Conservation (phyloP, 1,140 invertebrate genomes). For the Drosophila tani region DNA sequence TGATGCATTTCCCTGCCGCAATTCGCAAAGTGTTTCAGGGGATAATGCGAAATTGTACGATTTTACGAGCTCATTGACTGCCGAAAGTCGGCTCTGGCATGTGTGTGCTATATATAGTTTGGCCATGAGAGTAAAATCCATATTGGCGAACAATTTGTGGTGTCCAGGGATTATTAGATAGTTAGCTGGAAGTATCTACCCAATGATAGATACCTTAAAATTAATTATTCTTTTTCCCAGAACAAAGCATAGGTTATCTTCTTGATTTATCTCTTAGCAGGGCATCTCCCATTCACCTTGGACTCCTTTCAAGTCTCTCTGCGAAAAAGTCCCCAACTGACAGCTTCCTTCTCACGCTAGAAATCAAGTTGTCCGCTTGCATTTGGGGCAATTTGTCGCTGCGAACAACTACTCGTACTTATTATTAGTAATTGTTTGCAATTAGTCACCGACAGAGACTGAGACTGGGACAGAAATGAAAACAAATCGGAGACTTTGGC, state of each 20-base stretch:
- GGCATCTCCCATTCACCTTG: neutral
- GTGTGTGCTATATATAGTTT: neutral
- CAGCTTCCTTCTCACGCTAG: slow-evolving; percentile 41
- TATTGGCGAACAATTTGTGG: neutral
- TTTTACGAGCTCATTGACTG: slow-evolving; percentile 24
- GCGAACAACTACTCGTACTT: slow-evolving; percentile 32
- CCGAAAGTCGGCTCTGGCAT: slow-evolving; percentile 4
- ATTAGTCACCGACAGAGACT: slow-evolving; percentile 44
- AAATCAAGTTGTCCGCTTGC: slow-evolving; percentile 44
- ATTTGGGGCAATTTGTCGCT: slow-evolving; percentile 35
- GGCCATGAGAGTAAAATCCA: neutral
- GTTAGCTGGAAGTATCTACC: neutral
- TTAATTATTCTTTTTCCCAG: neutral
- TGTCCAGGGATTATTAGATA: neutral
- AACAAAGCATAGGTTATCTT: neutral
- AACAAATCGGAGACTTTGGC: slow-evolving; percentile 22
- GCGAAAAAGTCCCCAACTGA: neutral
- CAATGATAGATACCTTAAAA: too few species aligned
- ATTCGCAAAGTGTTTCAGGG: slow-evolving; percentile 43
- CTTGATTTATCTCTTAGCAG: neutral
- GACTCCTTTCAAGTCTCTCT: neutral
- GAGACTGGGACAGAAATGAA: slow-evolving; percentile 22
- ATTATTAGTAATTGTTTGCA: slow-evolving; percentile 60
- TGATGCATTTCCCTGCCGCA: slow-evolving; percentile 3
- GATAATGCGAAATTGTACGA: slow-evolving; percentile 31